Percentiles rank a stretch among this genome's conserved stretches.
Evolutionary conservation across 2,797 vertebrate genomes (phyloP).

Genomic region (Mallotus villosus): DNA sequence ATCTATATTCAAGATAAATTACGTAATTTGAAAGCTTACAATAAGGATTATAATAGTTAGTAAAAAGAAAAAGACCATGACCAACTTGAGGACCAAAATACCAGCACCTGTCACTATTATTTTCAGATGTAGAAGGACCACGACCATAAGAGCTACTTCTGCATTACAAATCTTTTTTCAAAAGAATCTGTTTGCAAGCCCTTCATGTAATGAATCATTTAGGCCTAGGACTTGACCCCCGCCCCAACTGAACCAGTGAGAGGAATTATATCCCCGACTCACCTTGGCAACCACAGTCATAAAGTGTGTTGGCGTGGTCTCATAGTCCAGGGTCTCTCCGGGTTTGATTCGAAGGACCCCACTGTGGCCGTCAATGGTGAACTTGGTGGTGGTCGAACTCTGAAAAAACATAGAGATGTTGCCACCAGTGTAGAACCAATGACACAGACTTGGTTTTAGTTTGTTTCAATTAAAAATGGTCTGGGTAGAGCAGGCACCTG

Average conservation of each 20-base stretch:
- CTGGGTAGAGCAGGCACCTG: no score
- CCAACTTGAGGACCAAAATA: no score
- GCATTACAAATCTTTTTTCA: background rate
- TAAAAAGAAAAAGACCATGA: no score
- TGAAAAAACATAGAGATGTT: conserved; percentile 44
- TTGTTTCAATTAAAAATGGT: no score
- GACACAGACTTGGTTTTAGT: background rate
- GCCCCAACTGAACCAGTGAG: background rate
- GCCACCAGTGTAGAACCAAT: background rate
- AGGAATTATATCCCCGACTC: conserved; percentile 31
- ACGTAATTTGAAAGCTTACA: no score
- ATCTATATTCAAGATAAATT: no score
- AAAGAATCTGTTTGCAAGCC: background rate
- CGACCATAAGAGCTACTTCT: no score
- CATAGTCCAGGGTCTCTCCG: conserved; percentile 86
- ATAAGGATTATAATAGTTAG: no score
- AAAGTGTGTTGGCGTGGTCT: conserved; percentile 85
- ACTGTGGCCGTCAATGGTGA: conserved; percentile 87
- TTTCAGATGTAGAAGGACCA: no score
- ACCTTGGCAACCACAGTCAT: conserved; percentile 90
- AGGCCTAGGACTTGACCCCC: background rate
- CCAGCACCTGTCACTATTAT: no score
- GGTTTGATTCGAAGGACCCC: conserved; percentile 88
- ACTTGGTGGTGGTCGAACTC: conserved; percentile 78
- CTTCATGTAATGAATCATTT: background rate